Conservation (phyloP, 1,140 invertebrate species). For the Chionoecetes opilio region DNA sequence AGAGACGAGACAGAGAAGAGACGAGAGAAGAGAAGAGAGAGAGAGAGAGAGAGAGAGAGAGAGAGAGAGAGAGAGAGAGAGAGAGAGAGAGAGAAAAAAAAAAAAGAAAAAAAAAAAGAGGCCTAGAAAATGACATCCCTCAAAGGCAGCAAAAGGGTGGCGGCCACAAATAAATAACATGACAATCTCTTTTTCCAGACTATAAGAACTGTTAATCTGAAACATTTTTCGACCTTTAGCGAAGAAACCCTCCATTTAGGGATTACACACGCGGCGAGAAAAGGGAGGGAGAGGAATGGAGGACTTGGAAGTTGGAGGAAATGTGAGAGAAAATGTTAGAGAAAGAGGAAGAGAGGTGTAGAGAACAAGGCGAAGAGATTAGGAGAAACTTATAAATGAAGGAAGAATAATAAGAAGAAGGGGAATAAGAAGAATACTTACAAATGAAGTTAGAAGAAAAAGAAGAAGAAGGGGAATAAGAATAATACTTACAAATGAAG, state of each 20-base stretch:
- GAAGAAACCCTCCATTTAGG: slow-evolving; percentile 12
- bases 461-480: background rate
- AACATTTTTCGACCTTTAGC: slow-evolving; percentile 47
- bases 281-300: background rate
- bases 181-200: slow-evolving; percentile 37
- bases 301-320: background rate
- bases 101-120: background rate
- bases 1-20: background rate
- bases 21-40: background rate
- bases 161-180: slow-evolving; percentile 41
- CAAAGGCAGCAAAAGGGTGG: background rate
- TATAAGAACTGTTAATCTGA: slow-evolving; percentile 46
- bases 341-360: background rate
- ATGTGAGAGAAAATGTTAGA: background rate
- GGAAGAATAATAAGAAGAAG: background rate
- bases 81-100: slow-evolving; percentile 14
- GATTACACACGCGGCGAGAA: background rate
- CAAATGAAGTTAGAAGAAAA: background rate
- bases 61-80: slow-evolving; percentile 6
- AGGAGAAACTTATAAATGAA: background rate
- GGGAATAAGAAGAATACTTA: background rate
- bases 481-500: too few relatives aligned
- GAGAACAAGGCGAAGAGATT: background rate
- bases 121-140: background rate
- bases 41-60: background rate